Percentiles rank a stretch among this genome's conserved stretches.
phyloP scores from a whole-genome alignment of 2,797 vertebrate genomes.

The Sylvilagus floridanus region DNA sequence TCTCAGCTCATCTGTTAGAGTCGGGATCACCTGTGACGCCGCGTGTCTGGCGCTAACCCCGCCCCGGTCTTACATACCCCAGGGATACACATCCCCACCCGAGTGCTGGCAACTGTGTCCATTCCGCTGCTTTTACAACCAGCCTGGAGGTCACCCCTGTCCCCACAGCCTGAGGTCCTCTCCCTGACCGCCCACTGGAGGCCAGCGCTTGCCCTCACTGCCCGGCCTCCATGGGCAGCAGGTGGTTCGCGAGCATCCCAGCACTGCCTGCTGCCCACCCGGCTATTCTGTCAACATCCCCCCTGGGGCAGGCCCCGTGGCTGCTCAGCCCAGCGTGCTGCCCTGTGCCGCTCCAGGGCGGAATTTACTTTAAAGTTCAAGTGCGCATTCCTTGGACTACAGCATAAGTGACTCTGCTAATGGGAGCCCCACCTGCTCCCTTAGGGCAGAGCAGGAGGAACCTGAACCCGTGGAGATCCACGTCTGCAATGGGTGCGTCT shows the following conservation, averaged over 20 bases:
- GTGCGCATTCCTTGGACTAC: neutral
- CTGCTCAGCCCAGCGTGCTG: neutral
- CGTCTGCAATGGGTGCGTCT: neutral
- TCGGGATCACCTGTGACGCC: neutral
- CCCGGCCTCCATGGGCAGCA: neutral
- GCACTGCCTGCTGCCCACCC: neutral
- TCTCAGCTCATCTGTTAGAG: neutral
- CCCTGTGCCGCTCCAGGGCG: neutral
- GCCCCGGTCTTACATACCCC: neutral
- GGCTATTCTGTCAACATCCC: neutral
- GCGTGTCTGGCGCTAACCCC: neutral
- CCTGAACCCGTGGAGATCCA: no score
- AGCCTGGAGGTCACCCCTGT: neutral
- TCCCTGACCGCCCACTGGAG: no score
- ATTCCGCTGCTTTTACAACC: neutral
- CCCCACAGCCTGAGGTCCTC: neutral
- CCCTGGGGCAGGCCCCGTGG: neutral
- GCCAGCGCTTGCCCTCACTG: neutral
- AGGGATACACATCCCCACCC: neutral
- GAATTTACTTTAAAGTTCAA: neutral
- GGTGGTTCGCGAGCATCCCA: neutral
- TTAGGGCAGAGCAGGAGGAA: neutral
- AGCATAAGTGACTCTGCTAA: neutral
- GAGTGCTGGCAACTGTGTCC: neutral
- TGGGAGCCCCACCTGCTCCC: neutral